Evolutionary conservation across 2,797 vertebrate species (phyloP).

Genomic region (Myotis vivesi): DNA sequence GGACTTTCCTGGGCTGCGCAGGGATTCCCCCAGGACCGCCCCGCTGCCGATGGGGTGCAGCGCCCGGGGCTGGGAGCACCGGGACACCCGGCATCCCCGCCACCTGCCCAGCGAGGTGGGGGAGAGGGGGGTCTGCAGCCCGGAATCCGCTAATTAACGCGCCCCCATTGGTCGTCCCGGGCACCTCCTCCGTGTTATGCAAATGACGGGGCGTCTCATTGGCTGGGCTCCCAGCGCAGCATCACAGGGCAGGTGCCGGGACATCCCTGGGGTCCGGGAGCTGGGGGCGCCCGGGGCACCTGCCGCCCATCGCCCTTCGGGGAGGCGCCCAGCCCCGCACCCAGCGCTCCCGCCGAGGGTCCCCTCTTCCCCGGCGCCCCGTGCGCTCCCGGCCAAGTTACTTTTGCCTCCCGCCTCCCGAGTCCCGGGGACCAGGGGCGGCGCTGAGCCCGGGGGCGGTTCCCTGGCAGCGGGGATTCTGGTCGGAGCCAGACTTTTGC

Average conservation of each 20-base stretch:
- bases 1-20: constrained; percentile 10
- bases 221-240: constrained; percentile 55
- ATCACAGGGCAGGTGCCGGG: neutral
- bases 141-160: neutral
- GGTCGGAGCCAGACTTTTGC: constrained; percentile 71
- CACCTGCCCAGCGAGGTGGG: neutral
- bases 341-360: neutral
- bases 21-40: constrained; percentile 29
- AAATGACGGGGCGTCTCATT: constrained; percentile 64
- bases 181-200: constrained; percentile 54
- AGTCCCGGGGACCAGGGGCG: constrained; percentile 69
- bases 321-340: neutral
- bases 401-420: constrained; percentile 67
- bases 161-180: constrained; percentile 67
- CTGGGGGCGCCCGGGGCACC: neutral
- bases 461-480: constrained; percentile 52
- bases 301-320: neutral
- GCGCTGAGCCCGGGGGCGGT: constrained; percentile 71
- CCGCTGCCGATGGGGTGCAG: neutral
- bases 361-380: neutral
- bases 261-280: neutral
- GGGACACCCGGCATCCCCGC: fast-evolving
- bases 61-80: fast-evolving
- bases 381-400: constrained; percentile 56
- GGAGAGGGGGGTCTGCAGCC: neutral